phyloP scores from a whole-genome alignment of 1,140 invertebrate genomes.

The Saccostrea glomerata region DNA sequence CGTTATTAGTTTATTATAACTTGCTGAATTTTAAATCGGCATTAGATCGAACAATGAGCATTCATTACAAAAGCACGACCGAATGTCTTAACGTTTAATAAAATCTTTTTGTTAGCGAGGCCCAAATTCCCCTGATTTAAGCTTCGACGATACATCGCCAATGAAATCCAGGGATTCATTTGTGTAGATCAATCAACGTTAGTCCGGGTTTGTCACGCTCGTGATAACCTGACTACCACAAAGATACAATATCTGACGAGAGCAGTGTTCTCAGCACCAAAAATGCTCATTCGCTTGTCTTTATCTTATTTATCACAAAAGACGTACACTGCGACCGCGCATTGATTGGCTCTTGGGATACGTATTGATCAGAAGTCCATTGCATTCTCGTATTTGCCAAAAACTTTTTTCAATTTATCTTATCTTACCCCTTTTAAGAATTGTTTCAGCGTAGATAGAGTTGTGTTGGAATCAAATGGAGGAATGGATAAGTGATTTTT shows the following conservation, averaged over 20 bases:
- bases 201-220: constrained; percentile 31
- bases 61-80: constrained; percentile 25
- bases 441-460: constrained; percentile 12
- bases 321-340: background rate
- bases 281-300: constrained; percentile 30
- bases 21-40: constrained; percentile 27
- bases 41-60: constrained; percentile 21
- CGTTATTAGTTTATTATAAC: constrained; percentile 37
- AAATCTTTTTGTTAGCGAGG: constrained; percentile 36
- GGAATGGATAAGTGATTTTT: constrained; percentile 25
- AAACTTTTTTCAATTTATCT: constrained; percentile 32
- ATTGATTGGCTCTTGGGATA: constrained; percentile 12
- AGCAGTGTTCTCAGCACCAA: constrained; percentile 32
- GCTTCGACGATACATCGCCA: constrained; percentile 1
- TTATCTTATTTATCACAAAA: constrained; percentile 37
- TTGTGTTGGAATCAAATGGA: background rate
- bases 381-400: constrained; percentile 19
- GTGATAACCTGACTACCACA: constrained; percentile 12
- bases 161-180: constrained; percentile 14
- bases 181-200: constrained; percentile 38
- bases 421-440: constrained; percentile 27
- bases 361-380: constrained; percentile 15
- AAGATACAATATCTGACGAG: constrained; percentile 8
- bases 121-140: constrained; percentile 32
- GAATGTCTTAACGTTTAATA: constrained; percentile 33